A percentile compares a stretch with the other conserved stretches of the same genome.
phyloP scores from a whole-genome alignment of 2,888 invertebrate genomes.

The Acleris laterana region DNA sequence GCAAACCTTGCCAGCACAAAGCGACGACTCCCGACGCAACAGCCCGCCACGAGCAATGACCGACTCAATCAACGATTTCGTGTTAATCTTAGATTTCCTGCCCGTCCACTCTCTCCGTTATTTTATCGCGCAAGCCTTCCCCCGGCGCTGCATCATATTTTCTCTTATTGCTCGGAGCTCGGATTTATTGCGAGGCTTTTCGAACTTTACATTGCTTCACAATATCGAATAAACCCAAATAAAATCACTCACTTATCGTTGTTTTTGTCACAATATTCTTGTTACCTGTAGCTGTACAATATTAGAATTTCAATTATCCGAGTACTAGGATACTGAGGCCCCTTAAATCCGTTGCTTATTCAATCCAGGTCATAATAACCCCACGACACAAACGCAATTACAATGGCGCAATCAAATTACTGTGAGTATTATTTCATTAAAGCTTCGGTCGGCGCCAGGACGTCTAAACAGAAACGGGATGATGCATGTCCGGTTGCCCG shows the following conservation, averaged over 20 bases:
- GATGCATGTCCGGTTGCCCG: conserved; percentile 64
- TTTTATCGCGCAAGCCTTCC: conserved; percentile 31
- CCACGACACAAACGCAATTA: conserved; percentile 25
- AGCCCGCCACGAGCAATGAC: conserved; percentile 13
- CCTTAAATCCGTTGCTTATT: conserved; percentile 18
- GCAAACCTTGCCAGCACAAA: not conserved
- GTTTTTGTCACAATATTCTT: not conserved
- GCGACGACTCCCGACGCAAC: conserved; percentile 1
- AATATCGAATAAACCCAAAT: conserved; percentile 10
- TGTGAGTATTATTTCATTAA: conserved; percentile 62
- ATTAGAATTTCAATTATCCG: too few species aligned
- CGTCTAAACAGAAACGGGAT: conserved; percentile 52
- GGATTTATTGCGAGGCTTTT: conserved; percentile 18
- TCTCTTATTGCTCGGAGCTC: conserved; percentile 27
- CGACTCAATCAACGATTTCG: conserved; percentile 34
- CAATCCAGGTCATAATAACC: conserved; percentile 27
- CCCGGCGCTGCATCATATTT: conserved; percentile 31
- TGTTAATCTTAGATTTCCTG: conserved; percentile 38
- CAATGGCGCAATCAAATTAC: conserved; percentile 53
- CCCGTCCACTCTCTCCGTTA: conserved; percentile 34
- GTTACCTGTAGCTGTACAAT: not conserved
- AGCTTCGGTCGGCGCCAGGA: conserved; percentile 48
- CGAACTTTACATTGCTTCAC: conserved; percentile 20
- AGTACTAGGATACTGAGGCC: not conserved
- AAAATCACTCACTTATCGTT: conserved; percentile 1